These are phyloP conservation scores for Tetramorium bicarinatum DNA, from an alignment of 2,888 invertebrate species.

Conservation along the genomic window DNA sequence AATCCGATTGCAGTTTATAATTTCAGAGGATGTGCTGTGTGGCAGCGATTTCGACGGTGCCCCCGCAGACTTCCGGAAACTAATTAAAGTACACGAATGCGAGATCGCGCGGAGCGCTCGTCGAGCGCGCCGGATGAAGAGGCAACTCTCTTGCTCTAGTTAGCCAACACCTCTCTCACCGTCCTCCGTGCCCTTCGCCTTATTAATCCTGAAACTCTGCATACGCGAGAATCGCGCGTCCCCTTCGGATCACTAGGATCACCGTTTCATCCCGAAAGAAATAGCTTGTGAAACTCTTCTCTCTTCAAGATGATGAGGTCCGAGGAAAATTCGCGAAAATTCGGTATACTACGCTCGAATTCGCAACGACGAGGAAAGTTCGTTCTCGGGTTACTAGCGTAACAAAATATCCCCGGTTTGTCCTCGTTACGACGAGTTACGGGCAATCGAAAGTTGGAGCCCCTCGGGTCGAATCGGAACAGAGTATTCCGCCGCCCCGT, in stretches of 20 bases:
- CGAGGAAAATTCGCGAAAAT: no score
- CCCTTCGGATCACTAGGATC: neutral
- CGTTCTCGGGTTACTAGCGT: conserved; percentile 18
- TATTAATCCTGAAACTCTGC: conserved; percentile 19
- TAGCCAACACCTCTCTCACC: neutral
- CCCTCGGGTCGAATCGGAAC: conserved; percentile 58
- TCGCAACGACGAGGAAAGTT: neutral
- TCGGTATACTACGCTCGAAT: neutral
- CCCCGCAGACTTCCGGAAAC: conserved; percentile 24
- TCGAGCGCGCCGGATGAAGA: neutral
- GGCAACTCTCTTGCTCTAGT: neutral
- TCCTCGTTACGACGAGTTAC: conserved; percentile 67
- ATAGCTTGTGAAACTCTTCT: neutral
- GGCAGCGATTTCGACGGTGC: conserved; percentile 17
- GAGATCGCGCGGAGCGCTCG: conserved; percentile 19
- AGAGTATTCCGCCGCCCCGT: conserved; percentile 46
- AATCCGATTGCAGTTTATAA: conserved; percentile 60
- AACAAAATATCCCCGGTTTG: conserved; percentile 68
- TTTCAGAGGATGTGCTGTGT: conserved; percentile 20
- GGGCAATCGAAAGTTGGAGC: conserved; percentile 68
- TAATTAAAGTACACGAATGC: conserved; percentile 54
- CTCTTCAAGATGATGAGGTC: neutral
- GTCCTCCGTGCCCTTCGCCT: neutral
- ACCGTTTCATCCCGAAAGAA: neutral
- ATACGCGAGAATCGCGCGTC: neutral